These are phyloP conservation scores for Synergus umbraculus DNA, from an alignment of 2,888 invertebrate genomes.

Conservation along the genomic window DNA sequence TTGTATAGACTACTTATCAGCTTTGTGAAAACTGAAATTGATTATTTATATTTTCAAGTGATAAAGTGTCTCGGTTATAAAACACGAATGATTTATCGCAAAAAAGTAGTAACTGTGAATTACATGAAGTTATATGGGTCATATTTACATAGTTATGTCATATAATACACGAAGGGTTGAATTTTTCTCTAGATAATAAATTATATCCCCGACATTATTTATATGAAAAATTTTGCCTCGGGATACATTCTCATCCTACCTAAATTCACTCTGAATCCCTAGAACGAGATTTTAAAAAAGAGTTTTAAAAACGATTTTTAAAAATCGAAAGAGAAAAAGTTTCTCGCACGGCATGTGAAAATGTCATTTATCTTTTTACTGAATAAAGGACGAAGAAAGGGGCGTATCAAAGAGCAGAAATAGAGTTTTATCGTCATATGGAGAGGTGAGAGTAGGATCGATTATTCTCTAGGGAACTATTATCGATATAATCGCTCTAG, in stretches of 20 bases:
- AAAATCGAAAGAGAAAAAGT: background rate
- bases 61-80: constrained; percentile 24
- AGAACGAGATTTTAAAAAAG: background rate
- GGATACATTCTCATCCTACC: background rate
- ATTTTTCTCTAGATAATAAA: constrained; percentile 26
- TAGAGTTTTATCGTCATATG: constrained; percentile 5
- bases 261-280: constrained; percentile 13
- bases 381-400: constrained; percentile 7
- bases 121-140: constrained; percentile 33
- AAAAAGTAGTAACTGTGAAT: constrained; percentile 34
- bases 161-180: constrained; percentile 24
- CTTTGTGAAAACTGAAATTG: constrained; percentile 14
- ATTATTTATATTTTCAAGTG: constrained; percentile 26
- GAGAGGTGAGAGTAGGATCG: constrained; percentile 47
- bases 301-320: background rate
- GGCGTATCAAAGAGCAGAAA: constrained; percentile 16
- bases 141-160: constrained; percentile 34
- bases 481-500: constrained; percentile 67
- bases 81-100: constrained; percentile 22
- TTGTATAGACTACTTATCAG: background rate
- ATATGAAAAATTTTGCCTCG: background rate
- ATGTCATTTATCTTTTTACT: constrained; percentile 23
- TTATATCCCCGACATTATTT: constrained; percentile 24
- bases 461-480: constrained; percentile 62
- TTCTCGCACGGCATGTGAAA: background rate